Evolutionary conservation across 2,797 vertebrate species (phyloP).

Genomic region (Falco naumanni): DNA sequence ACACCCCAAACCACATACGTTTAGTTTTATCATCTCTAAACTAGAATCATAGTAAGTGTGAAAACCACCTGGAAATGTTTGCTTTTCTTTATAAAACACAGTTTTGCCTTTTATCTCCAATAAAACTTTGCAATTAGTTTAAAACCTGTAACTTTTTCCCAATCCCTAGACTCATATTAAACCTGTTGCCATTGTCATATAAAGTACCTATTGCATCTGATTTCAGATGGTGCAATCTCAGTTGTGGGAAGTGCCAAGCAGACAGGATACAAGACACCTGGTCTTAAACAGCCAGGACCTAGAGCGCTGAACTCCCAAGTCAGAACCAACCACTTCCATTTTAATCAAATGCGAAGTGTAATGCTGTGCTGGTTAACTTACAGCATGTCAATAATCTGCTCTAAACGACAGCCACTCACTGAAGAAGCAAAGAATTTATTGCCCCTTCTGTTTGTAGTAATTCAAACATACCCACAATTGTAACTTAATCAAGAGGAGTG

Average conservation of each 20-base stretch:
- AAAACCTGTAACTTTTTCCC: not conserved
- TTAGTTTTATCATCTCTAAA: not conserved
- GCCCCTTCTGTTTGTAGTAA: not conserved
- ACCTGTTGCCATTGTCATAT: not conserved
- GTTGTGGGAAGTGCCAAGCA: not conserved
- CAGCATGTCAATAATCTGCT: not conserved
- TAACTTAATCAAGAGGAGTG: not conserved
- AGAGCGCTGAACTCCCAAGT: not conserved
- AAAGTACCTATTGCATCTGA: not conserved
- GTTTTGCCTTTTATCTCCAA: not conserved
- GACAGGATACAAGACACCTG: not conserved
- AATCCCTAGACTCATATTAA: not conserved
- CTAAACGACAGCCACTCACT: not conserved
- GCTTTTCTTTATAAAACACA: not conserved
- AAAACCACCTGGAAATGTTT: not conserved
- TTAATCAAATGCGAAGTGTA: not conserved
- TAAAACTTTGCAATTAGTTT: not conserved
- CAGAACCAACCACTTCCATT: not conserved
- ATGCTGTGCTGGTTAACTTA: not conserved
- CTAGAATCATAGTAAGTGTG: not conserved
- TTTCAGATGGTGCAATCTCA: not conserved
- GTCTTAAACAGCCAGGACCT: not conserved
- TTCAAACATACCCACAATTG: not conserved
- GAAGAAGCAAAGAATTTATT: not conserved
- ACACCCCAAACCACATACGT: rapidly evolving